Base-by-base conservation (phyloP, 2,888 invertebrate species). In the Drosophila kuntzei region DNA sequence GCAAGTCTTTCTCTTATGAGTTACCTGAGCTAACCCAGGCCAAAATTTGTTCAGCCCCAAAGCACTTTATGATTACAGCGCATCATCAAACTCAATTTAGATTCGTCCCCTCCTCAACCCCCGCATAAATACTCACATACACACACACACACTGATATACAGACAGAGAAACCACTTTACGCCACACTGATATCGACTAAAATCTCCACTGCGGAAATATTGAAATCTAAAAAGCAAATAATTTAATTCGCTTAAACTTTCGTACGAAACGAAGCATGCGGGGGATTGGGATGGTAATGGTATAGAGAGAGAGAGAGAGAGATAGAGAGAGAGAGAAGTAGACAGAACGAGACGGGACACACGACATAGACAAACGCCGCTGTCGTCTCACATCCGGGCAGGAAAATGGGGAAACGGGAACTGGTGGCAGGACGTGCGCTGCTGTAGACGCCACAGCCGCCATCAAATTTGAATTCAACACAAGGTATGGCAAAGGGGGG, bases 191-290 rank as follows among this genome's bases (percentile, higher is more conserved):
- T 87, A 83, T 88, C 76, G 81, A 84, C 87, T 78, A 69, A 76
- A 86, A 83, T 88, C 79, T 76, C 78, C 82, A 79, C 87, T 81
- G 76, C 84, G 89, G 79, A 88, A 89, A 89, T 88, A 88, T 89
- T 89, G 85, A 89, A 88, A 88, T 89, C 87, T 89, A 81, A 87
- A 85, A 85, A 85, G 81, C 87, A 88, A 88, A 88, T 89, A 88
- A 88, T 89, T 89, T 89, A 89, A 88, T 87, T 89, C 81, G 79
- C 75, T 87, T 79, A 79, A 83, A 87, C 85, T 83, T 83, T 87
- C 73, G 69, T 59, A 39, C 50, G 43, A 50, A 22, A 32, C 29
- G 49, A 57, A 36, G 39, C 32, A 37, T 37, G n/a, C 22, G 18
- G 29, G 27, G 53, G 11, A 16, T n/a, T n/a, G 36, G 32, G 4